Base-by-base conservation (phyloP, 2,113 vertebrate species). In the Cercopithecus mona region DNA sequence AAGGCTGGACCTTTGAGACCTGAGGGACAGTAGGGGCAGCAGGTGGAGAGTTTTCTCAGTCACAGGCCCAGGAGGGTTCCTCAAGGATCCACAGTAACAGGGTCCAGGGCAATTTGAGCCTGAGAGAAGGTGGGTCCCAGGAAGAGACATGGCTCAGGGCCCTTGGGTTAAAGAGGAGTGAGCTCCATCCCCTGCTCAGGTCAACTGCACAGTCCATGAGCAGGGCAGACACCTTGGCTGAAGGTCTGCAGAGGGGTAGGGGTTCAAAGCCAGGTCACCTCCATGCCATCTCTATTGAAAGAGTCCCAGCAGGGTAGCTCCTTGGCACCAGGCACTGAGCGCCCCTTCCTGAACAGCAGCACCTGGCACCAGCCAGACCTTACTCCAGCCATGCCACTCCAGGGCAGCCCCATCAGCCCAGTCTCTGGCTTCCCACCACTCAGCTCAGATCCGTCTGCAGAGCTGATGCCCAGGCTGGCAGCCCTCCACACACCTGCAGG, bases 321-420 rank as follows among this genome's bases (percentile, higher is more conserved):
- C 90, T 38, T 52, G 81, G 85, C 50, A 94, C 40, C 16, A 8
- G 45, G 48, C 27, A 92, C 40, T 0, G 22, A 48, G 55, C 3
- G 0, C 68, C 50, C 73, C 70, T 83, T 66, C 76, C 88, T 86
- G 88, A 73, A 87, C 0, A 66, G 88, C 11, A 30, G 78, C 86
- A 70, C 86, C 93, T 72, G 96, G 96, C 78, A 90, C 80, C 80
- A 66, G 35, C 88, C 85, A 96, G 81, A 75, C 81, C 81, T 81
- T 73, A 82, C 76, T 92, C 78, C 82, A 75, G 75, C 85, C 80
- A 90, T 80, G 78, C 43, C 6, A 8, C 20, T 61, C 83, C 8
- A 1, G n/a, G 59, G 22, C 43, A 90, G 35, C 59, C 70, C 59
- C 57, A 25, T 90, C 22, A 88, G 61, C 94, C 43, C 23, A 88